phyloP scores from a whole-genome alignment of 2,797 vertebrate species.

The Premnoplex brunnescens region DNA sequence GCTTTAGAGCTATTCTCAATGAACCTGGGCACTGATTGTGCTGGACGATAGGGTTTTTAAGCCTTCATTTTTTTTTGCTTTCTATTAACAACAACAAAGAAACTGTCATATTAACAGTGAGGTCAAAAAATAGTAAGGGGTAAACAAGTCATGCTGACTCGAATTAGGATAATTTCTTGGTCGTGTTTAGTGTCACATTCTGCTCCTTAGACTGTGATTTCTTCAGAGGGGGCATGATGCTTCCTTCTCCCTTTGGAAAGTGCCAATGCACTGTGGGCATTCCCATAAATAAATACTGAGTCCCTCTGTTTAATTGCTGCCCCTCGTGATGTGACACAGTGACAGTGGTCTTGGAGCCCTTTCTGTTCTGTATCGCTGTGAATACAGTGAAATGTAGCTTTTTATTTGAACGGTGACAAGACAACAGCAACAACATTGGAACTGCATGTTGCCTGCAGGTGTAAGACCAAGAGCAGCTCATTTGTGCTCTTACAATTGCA shows the following conservation, averaged over 20 bases:
- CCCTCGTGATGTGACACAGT: not conserved
- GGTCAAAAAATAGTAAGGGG: conserved; percentile 50
- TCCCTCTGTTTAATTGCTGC: not conserved
- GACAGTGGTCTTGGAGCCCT: not conserved
- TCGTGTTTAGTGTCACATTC: conserved; percentile 25
- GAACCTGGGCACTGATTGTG: conserved; percentile 53
- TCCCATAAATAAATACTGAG: conserved; percentile 18
- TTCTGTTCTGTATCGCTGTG: not conserved
- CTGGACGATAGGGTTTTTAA: conserved; percentile 63
- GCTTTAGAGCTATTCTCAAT: conserved; percentile 72
- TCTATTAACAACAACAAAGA: conserved; percentile 43
- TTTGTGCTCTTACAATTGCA: not conserved
- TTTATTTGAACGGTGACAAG: not conserved
- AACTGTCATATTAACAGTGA: conserved; percentile 64
- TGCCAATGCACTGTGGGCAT: not conserved
- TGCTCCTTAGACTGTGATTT: not conserved
- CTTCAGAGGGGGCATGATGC: not conserved
- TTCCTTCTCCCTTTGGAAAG: not conserved
- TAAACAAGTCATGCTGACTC: conserved; percentile 27
- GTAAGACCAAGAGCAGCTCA: not conserved
- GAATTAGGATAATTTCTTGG: not conserved
- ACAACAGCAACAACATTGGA: not conserved
- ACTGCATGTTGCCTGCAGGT: not conserved
- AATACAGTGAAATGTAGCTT: not conserved
- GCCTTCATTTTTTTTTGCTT: conserved; percentile 61